These are phyloP conservation scores for Lasioglossum figueresi DNA, from an alignment of 2,888 invertebrate genomes.

Conservation along the genomic window DNA sequence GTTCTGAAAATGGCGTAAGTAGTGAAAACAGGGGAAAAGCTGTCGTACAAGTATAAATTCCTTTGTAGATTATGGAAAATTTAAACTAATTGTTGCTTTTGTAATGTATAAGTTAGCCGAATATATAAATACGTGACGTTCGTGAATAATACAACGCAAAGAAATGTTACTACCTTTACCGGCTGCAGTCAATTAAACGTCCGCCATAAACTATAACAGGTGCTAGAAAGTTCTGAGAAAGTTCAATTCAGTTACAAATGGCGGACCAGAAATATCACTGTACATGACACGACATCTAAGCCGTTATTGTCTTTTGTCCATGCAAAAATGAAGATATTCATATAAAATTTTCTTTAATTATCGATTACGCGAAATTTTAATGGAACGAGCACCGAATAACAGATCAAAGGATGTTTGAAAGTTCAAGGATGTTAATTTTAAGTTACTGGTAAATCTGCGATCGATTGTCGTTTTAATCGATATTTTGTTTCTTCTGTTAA, in stretches of 20 bases:
- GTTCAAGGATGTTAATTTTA: neutral
- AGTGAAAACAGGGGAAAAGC: neutral
- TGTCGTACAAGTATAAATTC: neutral
- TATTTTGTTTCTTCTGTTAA: constrained; percentile 7
- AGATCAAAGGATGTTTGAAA: neutral
- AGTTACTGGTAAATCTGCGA: neutral
- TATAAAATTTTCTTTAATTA: neutral
- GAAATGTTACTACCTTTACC: constrained; percentile 17
- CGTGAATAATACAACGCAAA: neutral
- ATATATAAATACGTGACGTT: neutral
- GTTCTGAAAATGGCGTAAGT: too few species aligned
- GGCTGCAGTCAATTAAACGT: constrained; percentile 26
- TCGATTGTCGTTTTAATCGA: neutral
- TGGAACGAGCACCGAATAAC: neutral
- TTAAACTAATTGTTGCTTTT: neutral
- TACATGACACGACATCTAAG: neutral
- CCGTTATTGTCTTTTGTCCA: neutral
- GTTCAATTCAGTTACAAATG: constrained; percentile 25
- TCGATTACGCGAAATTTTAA: neutral
- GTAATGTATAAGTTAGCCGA: neutral
- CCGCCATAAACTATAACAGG: constrained; percentile 21
- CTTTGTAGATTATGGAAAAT: neutral
- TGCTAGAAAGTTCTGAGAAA: constrained; percentile 55
- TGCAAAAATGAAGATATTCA: neutral
- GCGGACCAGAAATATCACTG: constrained; percentile 19